Base-by-base conservation (phyloP, 2,113 vertebrate species). In the Cricetomys ansorgei region DNA sequence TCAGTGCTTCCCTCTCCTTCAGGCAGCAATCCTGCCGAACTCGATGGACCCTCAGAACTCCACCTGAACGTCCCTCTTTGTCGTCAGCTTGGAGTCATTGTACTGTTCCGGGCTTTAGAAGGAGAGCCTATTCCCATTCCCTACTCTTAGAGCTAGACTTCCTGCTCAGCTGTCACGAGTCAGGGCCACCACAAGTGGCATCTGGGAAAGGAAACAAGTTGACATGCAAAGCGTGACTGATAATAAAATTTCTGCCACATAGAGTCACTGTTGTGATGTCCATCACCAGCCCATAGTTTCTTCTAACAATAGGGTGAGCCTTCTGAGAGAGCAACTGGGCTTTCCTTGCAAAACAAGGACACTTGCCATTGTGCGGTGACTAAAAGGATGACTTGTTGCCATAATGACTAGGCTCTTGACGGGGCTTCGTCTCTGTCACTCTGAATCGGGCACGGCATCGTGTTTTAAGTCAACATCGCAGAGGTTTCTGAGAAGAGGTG, bases 381-480 rank as follows among this genome's bases (percentile, higher is more conserved):
- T 94, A 19, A 96, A 69, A 85, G 95, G 97, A 92, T 72, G 96
- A 98, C 90, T 97, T 98, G 97, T 96, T 95, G 81, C 86, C 77
- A 40, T 93, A 98, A 98, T 77, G 90, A 97, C 92, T 95, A 96
- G 92, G 80, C 89, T 97, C 72, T 95, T 96, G 37, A 45, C 89
- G 65, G 0, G 16, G 89, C 94, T 97, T 98, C 64, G 95, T 97
- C 97, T 97, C 97, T 92, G 91, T 97, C 94, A 94, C 94, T 92
- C 62, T 95, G 89, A 97, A 94, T 80, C 48, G 34, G 48, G 57
- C 7, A 98, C 16, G 76, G 96, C 40, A 59, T 96, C 75, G 65
- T 95, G 69, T 98, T 97, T 98, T 95, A 94, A 97, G 91, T 97
- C 98, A 98, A 76, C 97, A 98, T 97, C 96, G 95, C 94, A 96